Evolutionary conservation across 2,113 vertebrate genomes (phyloP).

Genomic region (Felis catus): F.catus_Fca126_mat1.0 CM031414.1:123977501-123978000

Average conservation of each 20-base stretch:
- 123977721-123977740: not conserved
- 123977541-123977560: not conserved
- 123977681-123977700: not conserved
- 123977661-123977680: constrained; percentile 42
- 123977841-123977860: not conserved
- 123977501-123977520: not conserved
- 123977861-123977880: not conserved
- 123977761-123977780: not conserved
- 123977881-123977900: not conserved
- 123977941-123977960: not conserved
- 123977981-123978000: not conserved
- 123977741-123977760: not conserved
- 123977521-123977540: not conserved
- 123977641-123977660: not conserved
- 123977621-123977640: not conserved
- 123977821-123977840: not conserved
- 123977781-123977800: not conserved
- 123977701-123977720: not conserved
- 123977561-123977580: not conserved
- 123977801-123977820: not conserved
- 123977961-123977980: not conserved
- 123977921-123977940: not conserved
- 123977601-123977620: not conserved
- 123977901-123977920: not conserved
- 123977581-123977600: not conserved